Conservation (phyloP, 2,113 vertebrate genomes). For the Anolis sagrei region DNA sequence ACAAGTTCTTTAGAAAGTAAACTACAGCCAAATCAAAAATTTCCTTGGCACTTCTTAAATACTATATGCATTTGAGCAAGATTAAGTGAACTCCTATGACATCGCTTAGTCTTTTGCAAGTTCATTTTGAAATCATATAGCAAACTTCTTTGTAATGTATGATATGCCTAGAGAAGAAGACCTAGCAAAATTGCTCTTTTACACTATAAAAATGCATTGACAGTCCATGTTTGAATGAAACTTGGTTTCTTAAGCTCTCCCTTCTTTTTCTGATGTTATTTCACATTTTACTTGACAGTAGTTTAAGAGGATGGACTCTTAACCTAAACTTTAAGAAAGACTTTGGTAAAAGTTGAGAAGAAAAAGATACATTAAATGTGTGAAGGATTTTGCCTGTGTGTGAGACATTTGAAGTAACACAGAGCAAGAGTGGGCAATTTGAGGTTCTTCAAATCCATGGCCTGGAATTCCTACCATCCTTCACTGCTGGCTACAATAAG, state of each 20-base stretch:
- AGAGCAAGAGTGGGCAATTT: too few relatives aligned
- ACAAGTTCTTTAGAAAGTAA: conserved; percentile 32
- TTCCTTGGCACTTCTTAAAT: conserved; percentile 42
- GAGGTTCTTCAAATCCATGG: too few relatives aligned
- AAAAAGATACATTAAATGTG: background rate
- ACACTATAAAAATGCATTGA: conserved; percentile 46
- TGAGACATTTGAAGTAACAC: too few relatives aligned
- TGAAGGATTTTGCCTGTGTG: background rate
- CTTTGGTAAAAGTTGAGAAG: background rate
- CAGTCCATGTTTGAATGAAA: conserved; percentile 31
- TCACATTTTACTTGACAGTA: conserved; percentile 30
- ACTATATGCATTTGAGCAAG: conserved; percentile 44
- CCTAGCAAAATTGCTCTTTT: conserved; percentile 30
- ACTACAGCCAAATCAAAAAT: conserved; percentile 53
- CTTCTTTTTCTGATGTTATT: conserved; percentile 2
- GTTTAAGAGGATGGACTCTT: conserved; percentile 23
- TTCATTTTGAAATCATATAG: conserved; percentile 52
- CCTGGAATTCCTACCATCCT: too few relatives aligned
- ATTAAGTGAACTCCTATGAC: conserved; percentile 56
- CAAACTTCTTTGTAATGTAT: conserved; percentile 47
- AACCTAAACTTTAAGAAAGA: conserved; percentile 27
- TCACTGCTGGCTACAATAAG: too few relatives aligned
- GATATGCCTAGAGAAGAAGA: conserved; percentile 21
- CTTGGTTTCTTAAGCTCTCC: conserved; percentile 17
- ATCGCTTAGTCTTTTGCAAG: conserved; percentile 39